phyloP scores from a whole-genome alignment of 2,797 vertebrate genomes.

The Nyctalus aviator region DNA sequence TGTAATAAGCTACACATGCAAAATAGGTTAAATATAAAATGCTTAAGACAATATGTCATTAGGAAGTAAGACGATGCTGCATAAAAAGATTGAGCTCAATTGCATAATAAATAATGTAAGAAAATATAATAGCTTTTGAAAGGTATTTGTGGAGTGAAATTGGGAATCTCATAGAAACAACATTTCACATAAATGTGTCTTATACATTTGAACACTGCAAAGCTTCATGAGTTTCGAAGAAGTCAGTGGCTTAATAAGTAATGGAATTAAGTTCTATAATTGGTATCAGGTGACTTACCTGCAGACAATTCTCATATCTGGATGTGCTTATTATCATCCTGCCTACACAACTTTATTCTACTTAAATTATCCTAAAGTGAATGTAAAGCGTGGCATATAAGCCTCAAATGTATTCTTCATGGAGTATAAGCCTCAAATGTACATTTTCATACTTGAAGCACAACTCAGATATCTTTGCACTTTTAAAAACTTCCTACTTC shows the following conservation, averaged over 20 bases:
- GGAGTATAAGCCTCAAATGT: background rate
- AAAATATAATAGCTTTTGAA: slow-evolving; percentile 44
- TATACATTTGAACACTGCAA: slow-evolving; percentile 6
- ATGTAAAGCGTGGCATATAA: background rate
- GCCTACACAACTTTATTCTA: background rate
- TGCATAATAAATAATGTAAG: slow-evolving; percentile 45
- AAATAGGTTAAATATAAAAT: slow-evolving; percentile 20
- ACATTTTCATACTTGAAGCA: background rate
- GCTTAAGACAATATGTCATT: background rate
- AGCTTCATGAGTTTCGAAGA: background rate
- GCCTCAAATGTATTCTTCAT: background rate
- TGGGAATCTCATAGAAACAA: background rate
- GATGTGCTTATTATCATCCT: background rate
- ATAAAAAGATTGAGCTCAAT: slow-evolving; percentile 7
- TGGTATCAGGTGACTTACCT: background rate
- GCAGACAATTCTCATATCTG: background rate
- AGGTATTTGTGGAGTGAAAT: background rate
- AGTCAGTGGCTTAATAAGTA: slow-evolving; percentile 5
- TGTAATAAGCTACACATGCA: slow-evolving; percentile 14
- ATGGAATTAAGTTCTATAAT: background rate
- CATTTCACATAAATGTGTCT: background rate
- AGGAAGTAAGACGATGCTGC: background rate
- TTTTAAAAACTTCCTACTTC: background rate
- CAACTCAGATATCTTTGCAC: background rate
- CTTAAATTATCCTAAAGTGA: slow-evolving; percentile 26